Conservation (phyloP, 2,113 vertebrate genomes). For the Gavia stellata region DNA sequence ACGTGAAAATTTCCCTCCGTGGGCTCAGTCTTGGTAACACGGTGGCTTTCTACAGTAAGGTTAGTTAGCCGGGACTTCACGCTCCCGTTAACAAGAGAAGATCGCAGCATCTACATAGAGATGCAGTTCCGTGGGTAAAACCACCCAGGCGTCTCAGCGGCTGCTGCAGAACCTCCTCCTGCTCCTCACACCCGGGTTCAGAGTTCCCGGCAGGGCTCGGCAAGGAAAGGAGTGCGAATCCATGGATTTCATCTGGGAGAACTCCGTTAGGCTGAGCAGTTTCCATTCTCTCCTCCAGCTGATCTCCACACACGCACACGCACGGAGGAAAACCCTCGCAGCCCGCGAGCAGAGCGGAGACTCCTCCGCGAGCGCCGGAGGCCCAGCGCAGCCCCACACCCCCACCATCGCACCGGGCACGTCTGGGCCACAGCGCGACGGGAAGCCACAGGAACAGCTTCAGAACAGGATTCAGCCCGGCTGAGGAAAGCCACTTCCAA, state of each 20-base stretch:
- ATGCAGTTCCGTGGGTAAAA: neutral
- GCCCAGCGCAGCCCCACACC: neutral
- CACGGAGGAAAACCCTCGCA: neutral
- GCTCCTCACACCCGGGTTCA: neutral
- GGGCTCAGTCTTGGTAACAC: neutral
- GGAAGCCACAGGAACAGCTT: neutral
- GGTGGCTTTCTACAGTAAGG: neutral
- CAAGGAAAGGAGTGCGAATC: neutral
- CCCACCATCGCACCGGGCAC: rapidly evolving
- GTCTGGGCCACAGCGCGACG: rapidly evolving
- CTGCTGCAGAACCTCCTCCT: neutral
- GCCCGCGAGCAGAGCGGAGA: neutral
- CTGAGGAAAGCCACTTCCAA: neutral
- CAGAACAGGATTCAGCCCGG: rapidly evolving
- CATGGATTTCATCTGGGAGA: neutral
- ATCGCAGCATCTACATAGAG: rapidly evolving
- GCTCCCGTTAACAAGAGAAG: too few relatives aligned
- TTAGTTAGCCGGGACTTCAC: neutral
- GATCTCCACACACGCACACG: too few relatives aligned
- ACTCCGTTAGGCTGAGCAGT: neutral
- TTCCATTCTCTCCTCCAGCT: neutral
- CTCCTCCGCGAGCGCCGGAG: rapidly evolving
- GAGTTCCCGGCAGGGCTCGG: neutral
- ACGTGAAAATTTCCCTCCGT: rapidly evolving
- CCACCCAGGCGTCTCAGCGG: rapidly evolving